These are phyloP conservation scores for Poicephalus meyeri DNA, from an alignment of 2,113 vertebrate genomes.

Conservation along the genomic window DNA sequence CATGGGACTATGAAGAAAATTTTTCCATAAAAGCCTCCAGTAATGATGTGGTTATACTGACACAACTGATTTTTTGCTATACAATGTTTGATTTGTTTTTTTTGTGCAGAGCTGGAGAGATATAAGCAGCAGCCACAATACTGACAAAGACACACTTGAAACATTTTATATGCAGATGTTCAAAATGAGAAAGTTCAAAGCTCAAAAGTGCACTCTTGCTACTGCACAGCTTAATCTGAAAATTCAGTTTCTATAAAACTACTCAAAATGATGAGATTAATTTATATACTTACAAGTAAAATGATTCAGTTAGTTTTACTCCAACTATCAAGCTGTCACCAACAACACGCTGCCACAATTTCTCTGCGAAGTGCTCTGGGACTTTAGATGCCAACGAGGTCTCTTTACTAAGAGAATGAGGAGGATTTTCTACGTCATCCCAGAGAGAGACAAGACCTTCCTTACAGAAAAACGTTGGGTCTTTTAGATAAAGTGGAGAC, in stretches of 20 bases:
- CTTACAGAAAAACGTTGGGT: conserved; percentile 57
- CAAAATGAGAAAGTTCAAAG: neutral
- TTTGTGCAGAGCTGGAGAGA: neutral
- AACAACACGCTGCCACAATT: conserved; percentile 86
- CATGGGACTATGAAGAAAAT: rapidly evolving
- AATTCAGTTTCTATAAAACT: neutral
- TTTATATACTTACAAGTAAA: conserved; percentile 77
- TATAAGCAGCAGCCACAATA: neutral
- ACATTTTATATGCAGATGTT: neutral
- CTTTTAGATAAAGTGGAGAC: neutral
- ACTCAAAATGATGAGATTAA: neutral
- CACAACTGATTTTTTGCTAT: neutral
- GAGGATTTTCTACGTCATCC: conserved; percentile 80
- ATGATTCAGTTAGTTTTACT: conserved; percentile 74
- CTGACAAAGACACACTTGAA: neutral
- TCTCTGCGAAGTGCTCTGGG: conserved; percentile 73
- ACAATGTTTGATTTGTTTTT: neutral
- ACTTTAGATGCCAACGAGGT: conserved; percentile 4
- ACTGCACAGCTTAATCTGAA: neutral
- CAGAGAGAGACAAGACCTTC: conserved; percentile 87
- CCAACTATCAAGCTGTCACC: conserved; percentile 86
- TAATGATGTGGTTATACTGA: neutral
- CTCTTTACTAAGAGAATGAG: conserved; percentile 54
- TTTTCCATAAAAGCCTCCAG: neutral
- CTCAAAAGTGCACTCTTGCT: neutral